These are phyloP conservation scores for Bombus fervidus DNA, from an alignment of 1,140 invertebrate genomes.

Conservation along the genomic window DNA sequence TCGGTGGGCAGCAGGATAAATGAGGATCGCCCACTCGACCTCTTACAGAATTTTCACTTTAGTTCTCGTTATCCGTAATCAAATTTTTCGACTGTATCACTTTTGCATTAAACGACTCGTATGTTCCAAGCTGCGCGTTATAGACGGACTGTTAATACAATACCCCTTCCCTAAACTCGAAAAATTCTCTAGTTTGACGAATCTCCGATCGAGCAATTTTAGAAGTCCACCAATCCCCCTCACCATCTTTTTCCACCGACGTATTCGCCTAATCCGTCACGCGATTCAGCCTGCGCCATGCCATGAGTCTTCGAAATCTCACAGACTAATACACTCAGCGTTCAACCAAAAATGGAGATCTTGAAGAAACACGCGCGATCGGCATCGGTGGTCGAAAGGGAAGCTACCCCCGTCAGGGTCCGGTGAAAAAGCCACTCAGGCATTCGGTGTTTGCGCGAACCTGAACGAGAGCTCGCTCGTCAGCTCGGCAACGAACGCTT, in stretches of 20 bases:
- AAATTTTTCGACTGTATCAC: too few relatives aligned
- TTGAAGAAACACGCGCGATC: not conserved
- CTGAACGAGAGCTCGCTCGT: slow-evolving; percentile 4
- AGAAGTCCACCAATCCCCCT: not conserved
- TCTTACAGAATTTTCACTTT: too few relatives aligned
- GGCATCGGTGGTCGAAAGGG: not conserved
- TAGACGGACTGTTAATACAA: too few relatives aligned
- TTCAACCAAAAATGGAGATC: not conserved
- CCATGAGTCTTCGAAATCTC: not conserved
- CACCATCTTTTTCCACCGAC: not conserved
- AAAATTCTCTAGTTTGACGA: not conserved
- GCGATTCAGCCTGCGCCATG: not conserved
- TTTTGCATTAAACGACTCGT: too few relatives aligned
- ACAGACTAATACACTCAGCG: not conserved
- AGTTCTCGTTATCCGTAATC: too few relatives aligned
- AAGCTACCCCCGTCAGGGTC: not conserved
- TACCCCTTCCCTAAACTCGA: fast-evolving
- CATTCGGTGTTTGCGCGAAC: slow-evolving; percentile 45
- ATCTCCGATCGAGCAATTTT: not conserved
- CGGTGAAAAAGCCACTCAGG: slow-evolving; percentile 45
- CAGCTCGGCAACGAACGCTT: slow-evolving; percentile 32
- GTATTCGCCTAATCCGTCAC: not conserved
- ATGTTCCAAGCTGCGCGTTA: too few relatives aligned
- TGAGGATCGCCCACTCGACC: too few relatives aligned
- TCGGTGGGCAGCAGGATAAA: too few relatives aligned